Evolutionary conservation across 2,797 vertebrate species (phyloP).

Genomic region (Enteromius trimaculatus): DNA sequence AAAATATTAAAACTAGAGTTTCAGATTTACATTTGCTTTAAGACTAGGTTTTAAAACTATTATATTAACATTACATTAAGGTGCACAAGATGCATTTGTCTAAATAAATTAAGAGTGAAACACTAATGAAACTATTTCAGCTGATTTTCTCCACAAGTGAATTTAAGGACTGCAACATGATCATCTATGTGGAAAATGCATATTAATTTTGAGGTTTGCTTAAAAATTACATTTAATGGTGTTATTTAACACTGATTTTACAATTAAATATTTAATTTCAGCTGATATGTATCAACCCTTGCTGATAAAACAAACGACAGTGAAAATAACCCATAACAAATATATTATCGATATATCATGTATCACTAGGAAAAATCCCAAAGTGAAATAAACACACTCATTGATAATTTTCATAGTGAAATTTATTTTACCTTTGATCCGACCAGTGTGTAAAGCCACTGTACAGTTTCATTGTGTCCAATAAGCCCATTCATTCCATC

Average conservation of each 20-base stretch:
- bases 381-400: neutral
- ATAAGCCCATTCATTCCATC: constrained; percentile 99
- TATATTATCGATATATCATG: neutral
- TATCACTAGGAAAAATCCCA: neutral
- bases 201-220: neutral
- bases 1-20: constrained; percentile 9
- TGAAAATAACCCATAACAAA: neutral
- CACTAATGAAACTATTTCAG: neutral
- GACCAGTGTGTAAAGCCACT: constrained; percentile 94
- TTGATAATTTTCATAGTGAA: neutral
- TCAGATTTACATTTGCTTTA: neutral
- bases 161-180: neutral
- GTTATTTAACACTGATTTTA: neutral
- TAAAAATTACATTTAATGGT: neutral
- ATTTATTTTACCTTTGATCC: constrained; percentile 89
- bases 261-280: neutral
- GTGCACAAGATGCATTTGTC: no score
- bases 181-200: neutral
- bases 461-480: constrained; percentile 92
- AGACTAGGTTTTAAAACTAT: neutral
- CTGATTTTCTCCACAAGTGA: neutral
- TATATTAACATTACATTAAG: neutral
- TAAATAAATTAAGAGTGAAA: neutral
- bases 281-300: neutral
- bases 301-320: neutral